Evolutionary conservation across 1,140 invertebrate species (phyloP).

Genomic region (Charaxes varanes): DNA sequence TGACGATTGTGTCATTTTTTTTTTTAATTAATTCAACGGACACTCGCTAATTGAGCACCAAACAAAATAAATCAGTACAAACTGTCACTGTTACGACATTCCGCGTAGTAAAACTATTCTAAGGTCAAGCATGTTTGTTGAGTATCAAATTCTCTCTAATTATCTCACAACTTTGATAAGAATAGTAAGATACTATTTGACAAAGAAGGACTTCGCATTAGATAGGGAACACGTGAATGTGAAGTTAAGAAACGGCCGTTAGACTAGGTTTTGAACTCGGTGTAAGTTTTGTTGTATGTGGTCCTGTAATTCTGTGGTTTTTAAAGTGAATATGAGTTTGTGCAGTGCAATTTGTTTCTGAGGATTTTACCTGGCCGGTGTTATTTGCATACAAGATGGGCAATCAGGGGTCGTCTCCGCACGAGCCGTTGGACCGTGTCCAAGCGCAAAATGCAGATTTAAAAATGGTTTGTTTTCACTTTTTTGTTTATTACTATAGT

Average conservation of each 20-base stretch:
- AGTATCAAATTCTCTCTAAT: slow-evolving; percentile 56
- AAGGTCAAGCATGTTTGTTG: slow-evolving; percentile 57
- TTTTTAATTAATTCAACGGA: slow-evolving; percentile 3
- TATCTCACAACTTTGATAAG: slow-evolving; percentile 53
- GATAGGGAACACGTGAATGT: too few relatives aligned
- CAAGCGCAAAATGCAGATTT: slow-evolving; percentile 56
- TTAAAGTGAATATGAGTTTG: slow-evolving; percentile 35
- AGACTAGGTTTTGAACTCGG: too few relatives aligned
- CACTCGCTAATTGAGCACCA: slow-evolving; percentile 4
- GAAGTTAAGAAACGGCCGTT: too few relatives aligned
- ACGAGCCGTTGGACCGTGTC: slow-evolving; percentile 79
- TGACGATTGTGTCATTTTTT: too few relatives aligned
- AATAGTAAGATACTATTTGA: slow-evolving; percentile 36
- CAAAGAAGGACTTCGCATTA: slow-evolving; percentile 40
- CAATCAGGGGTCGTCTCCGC: slow-evolving; percentile 80
- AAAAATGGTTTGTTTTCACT: slow-evolving; percentile 56
- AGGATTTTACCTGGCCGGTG: slow-evolving; percentile 9
- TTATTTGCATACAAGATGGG: slow-evolving; percentile 71
- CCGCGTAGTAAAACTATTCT: slow-evolving; percentile 33
- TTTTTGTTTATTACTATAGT: too few relatives aligned
- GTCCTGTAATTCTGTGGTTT: too few relatives aligned
- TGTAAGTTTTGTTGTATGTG: too few relatives aligned
- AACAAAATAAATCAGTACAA: not conserved
- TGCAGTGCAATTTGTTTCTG: slow-evolving; percentile 15
- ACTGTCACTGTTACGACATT: slow-evolving; percentile 49